Evolutionary conservation across 2,113 vertebrate genomes (phyloP), one percentile per base, ranked within the genome.

Genomic region (Neofelis nebulosa): DNA sequence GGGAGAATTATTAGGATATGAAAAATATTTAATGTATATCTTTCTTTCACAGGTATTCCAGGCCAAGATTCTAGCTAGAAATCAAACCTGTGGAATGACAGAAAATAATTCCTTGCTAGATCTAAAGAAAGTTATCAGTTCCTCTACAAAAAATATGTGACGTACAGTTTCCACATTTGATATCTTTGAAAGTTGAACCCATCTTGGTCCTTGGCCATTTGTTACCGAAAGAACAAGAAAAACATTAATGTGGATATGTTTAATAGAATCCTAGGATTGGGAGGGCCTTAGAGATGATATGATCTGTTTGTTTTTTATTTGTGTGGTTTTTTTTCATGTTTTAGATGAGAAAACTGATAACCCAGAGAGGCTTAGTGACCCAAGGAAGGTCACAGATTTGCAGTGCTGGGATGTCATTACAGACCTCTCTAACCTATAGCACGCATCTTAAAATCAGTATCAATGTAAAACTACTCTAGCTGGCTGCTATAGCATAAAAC

Each of bases 1-100:
- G 93, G 79, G 12, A 95, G 96, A 97, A 66, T 96, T 98, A 95
- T 74, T 98, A 97, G 91, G 98, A 50, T 83, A 96, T 95, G 96
- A 95, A 92, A 97, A 97, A 89, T 95, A 91, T 83, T 97, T 97
- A 95, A 95, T 89, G 95, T 84, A 91, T 97, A 66, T 2, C 41
- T 96, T 27, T 98, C 86, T 98, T 97, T 98, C 95, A 98, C 74
- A 97, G 97, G 89, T 90, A 97, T 97, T 97, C 91, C 83, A 93
- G 79, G 71, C 95, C 83, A 96, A 41, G 38, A 63, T 93, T 80
- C 66, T 81, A 87, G 33, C 5, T 91, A 50, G 91, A 90, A 92
- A 95, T 88, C 41, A 84, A 95, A 85, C 25, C 31, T 95, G 94
- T 91, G 41, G 89, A 96, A 94, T 94, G 71, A 78, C 25, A 27